Percentiles rank a stretch among this genome's conserved stretches.
These are phyloP conservation scores for Corbicula japonica DNA, from an alignment of 2,888 invertebrate genomes.

Conservation along the genomic window DNA sequence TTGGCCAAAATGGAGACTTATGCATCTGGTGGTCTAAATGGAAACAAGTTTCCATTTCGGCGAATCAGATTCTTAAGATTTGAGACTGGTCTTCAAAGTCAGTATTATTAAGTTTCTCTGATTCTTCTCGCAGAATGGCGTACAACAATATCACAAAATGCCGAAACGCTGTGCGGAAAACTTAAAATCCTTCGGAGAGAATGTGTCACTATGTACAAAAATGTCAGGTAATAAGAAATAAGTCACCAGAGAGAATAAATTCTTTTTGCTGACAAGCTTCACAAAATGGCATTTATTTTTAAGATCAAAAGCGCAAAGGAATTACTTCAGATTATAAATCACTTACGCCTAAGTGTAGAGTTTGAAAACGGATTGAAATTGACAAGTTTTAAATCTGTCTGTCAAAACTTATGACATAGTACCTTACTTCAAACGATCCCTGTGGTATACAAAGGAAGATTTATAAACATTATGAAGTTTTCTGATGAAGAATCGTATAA, in stretches of 20 bases:
- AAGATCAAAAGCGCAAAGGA: conserved; percentile 55
- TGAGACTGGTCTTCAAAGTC: too few species aligned
- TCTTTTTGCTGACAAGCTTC: conserved; percentile 22
- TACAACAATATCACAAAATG: too few species aligned
- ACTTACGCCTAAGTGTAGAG: conserved; percentile 60
- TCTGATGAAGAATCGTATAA: conserved; percentile 16
- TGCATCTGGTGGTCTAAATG: too few species aligned
- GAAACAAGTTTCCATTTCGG: too few species aligned
- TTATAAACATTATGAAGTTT: conserved; percentile 47
- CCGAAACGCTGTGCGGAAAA: too few species aligned
- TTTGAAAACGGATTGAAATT: conserved; percentile 65
- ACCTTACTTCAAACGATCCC: conserved; percentile 54
- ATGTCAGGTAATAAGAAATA: conserved; percentile 16
- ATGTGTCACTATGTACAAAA: conserved; percentile 20
- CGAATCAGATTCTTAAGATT: too few species aligned
- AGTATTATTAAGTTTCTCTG: too few species aligned
- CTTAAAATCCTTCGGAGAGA: too few species aligned
- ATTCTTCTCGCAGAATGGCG: too few species aligned
- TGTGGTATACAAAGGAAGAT: conserved; percentile 36
- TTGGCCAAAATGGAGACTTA: too few species aligned
- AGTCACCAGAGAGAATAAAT: conserved; percentile 27
- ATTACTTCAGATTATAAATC: conserved; percentile 61
- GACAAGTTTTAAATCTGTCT: conserved; percentile 57
- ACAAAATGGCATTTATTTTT: conserved; percentile 41
- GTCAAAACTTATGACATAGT: conserved; percentile 65